Conservation (phyloP, 2,888 invertebrate genomes). For the Drosophila recens region DNA sequence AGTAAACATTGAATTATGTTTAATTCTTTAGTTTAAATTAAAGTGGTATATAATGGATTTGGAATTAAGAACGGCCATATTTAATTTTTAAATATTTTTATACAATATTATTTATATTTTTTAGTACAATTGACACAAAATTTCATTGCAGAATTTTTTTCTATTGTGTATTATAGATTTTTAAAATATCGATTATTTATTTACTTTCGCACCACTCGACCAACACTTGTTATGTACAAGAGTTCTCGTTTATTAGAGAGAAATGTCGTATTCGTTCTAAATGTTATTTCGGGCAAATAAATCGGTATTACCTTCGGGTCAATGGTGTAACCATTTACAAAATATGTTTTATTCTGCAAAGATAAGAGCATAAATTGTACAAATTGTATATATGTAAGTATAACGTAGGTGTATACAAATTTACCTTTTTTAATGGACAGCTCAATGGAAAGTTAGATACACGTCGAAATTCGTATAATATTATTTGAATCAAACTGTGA, state of each 20-base stretch:
- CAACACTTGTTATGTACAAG: neutral
- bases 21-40: too few species aligned
- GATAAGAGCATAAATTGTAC: neutral
- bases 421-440: slow-evolving; percentile 50
- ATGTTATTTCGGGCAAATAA: slow-evolving; percentile 12
- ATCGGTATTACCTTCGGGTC: slow-evolving; percentile 13
- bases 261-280: neutral
- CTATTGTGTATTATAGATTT: neutral
- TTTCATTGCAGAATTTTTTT: too few species aligned
- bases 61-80: too few species aligned
- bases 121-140: too few species aligned
- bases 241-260: neutral
- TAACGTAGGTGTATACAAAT: too few species aligned
- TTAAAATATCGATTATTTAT: neutral
- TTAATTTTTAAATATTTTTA: too few species aligned
- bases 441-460: slow-evolving; percentile 39
- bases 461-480: slow-evolving; percentile 31
- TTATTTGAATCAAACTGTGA: slow-evolving; percentile 20
- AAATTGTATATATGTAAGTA: neutral
- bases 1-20: too few species aligned
- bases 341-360: slow-evolving; percentile 15
- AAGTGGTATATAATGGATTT: too few species aligned
- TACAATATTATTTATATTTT: too few species aligned
- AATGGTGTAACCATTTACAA: neutral
- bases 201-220: neutral